Conservation (phyloP, 2,888 invertebrate genomes). For the Acronicta alni region DNA sequence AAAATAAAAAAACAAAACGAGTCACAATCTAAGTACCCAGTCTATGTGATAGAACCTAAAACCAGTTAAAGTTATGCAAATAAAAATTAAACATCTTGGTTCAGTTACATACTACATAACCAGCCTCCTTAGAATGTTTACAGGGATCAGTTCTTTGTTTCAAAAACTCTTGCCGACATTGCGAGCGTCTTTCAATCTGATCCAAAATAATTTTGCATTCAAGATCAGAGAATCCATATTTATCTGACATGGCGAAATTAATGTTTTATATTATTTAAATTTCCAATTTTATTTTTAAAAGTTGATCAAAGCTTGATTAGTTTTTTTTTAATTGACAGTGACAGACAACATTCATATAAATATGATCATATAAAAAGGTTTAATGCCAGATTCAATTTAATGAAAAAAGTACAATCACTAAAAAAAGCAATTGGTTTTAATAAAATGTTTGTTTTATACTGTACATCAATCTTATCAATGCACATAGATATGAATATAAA, state of each 20-base stretch:
- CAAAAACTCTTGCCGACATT: slow-evolving; percentile 91
- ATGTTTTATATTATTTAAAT: background rate
- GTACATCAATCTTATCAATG: background rate
- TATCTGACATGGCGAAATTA: slow-evolving; percentile 59
- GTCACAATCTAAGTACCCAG: too few species aligned
- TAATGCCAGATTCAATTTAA: background rate
- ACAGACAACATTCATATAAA: slow-evolving; percentile 1
- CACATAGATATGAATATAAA: too few species aligned
- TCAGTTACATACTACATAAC: slow-evolving; percentile 91
- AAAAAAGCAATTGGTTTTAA: too few species aligned
- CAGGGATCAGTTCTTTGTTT: slow-evolving; percentile 92
- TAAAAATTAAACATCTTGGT: too few species aligned
- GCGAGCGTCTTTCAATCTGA: slow-evolving; percentile 89
- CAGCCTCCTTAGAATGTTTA: slow-evolving; percentile 90
- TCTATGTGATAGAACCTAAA: too few species aligned
- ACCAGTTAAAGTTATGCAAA: too few species aligned
- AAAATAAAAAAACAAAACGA: too few species aligned
- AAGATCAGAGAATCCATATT: slow-evolving; percentile 84
- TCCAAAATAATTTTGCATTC: slow-evolving; percentile 87
- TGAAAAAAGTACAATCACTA: background rate
- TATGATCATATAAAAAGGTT: background rate
- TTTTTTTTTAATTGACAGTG: slow-evolving; percentile 12
- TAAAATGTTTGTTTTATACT: too few species aligned
- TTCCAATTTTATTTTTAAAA: too few species aligned
- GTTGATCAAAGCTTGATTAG: background rate